Conservation (phyloP, 2,113 vertebrate genomes). For the Canis aureus region DNA sequence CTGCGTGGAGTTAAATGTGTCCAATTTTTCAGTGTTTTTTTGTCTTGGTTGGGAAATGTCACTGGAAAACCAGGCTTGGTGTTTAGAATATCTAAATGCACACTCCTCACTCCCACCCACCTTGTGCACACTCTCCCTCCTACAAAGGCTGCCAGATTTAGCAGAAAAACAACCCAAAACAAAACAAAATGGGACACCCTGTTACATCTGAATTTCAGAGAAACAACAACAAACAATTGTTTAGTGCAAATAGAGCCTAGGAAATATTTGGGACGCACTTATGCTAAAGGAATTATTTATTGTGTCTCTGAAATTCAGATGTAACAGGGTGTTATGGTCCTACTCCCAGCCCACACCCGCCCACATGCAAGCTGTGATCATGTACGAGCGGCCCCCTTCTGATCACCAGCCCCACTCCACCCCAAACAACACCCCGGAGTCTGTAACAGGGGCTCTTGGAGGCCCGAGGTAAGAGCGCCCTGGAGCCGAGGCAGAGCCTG, state of each 20-base stretch:
- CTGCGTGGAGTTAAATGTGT: neutral
- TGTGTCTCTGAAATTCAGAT: too few species aligned
- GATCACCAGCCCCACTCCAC: accelerated
- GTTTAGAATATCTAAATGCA: neutral
- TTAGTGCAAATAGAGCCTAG: accelerated
- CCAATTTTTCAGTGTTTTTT: neutral
- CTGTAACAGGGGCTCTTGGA: neutral
- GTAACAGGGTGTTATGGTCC: neutral
- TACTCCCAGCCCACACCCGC: neutral
- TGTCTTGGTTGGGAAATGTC: neutral
- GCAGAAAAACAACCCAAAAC: neutral
- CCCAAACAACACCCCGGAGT: neutral
- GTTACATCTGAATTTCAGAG: neutral
- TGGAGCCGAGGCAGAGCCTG: accelerated
- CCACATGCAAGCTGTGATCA: accelerated
- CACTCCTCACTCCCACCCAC: accelerated
- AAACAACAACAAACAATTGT: too few species aligned
- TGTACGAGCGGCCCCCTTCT: accelerated
- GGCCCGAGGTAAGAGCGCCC: too few species aligned
- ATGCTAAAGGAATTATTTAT: accelerated
- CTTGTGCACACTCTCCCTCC: accelerated
- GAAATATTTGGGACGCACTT: accelerated
- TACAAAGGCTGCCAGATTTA: neutral
- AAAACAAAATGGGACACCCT: accelerated
- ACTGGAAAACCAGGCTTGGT: neutral